phyloP scores from a whole-genome alignment of 1,140 invertebrate species.

The Rhyacophila brunnea region DNA sequence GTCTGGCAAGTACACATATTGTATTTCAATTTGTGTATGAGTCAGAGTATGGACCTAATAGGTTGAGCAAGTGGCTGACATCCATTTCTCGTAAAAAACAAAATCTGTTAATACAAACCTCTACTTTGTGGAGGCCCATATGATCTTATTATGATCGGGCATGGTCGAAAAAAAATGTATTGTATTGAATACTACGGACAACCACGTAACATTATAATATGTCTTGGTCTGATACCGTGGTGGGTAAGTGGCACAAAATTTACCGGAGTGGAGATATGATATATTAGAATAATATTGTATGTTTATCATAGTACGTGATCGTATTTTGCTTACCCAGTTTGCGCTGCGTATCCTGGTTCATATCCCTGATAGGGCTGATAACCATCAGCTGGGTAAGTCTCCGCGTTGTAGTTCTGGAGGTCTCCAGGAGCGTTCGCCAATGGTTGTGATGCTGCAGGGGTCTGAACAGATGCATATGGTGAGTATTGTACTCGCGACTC shows the following conservation, averaged over 20 bases:
- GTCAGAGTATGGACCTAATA: background rate
- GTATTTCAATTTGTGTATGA: no score
- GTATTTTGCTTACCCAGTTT: slow-evolving; percentile 25
- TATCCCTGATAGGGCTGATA: slow-evolving; percentile 17
- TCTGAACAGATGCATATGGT: slow-evolving; percentile 1
- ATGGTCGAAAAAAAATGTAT: background rate
- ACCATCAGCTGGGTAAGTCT: slow-evolving; percentile 15
- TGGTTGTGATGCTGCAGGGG: background rate
- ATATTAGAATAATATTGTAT: background rate
- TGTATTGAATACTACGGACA: background rate
- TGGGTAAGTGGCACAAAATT: background rate
- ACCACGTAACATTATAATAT: background rate
- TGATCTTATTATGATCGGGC: no score
- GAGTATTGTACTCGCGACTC: slow-evolving; percentile 7
- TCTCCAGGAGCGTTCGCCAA: slow-evolving; percentile 4
- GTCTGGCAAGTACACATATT: no score
- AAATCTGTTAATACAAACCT: no score
- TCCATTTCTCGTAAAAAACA: no score
- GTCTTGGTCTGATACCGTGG: no score
- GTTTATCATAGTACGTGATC: background rate
- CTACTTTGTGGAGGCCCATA: no score
- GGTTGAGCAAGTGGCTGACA: background rate
- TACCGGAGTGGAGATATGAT: background rate
- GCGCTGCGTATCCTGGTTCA: slow-evolving; percentile 30
- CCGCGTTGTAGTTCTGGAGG: slow-evolving; percentile 9